Conservation (phyloP, 2,888 invertebrate genomes). For the Callyntrura sp. region DNA sequence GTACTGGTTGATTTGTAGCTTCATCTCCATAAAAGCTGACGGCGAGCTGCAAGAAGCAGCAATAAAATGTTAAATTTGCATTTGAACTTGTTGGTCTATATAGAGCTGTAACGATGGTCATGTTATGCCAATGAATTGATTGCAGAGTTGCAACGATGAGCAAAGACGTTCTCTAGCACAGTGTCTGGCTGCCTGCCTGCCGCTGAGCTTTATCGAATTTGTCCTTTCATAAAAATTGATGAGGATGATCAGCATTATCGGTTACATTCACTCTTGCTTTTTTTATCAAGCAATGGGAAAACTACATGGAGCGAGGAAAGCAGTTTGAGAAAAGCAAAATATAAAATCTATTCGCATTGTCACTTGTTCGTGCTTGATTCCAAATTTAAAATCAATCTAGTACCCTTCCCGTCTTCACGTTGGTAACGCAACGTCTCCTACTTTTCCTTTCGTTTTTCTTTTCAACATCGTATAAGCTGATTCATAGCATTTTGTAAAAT, state of each 20-base stretch:
- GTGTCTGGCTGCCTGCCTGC: neutral
- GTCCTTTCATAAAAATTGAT: conserved; percentile 22
- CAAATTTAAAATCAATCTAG: conserved; percentile 4
- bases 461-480: conserved; percentile 27
- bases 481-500: conserved; percentile 16
- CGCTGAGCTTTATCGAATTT: conserved; percentile 35
- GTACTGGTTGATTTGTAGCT: neutral
- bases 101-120: neutral
- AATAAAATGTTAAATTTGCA: neutral
- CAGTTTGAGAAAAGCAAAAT: neutral
- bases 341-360: neutral
- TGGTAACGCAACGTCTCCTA: conserved; percentile 1
- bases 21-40: neutral
- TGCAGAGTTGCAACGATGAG: neutral
- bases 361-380: conserved; percentile 8
- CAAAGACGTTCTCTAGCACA: neutral
- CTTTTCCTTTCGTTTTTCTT: neutral
- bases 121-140: neutral
- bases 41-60: neutral
- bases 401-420: neutral
- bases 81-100: neutral
- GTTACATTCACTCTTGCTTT: neutral
- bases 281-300: conserved; percentile 42
- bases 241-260: neutral
- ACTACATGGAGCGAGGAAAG: conserved; percentile 36